Conservation (phyloP, 2,113 vertebrate species). For the Sylvilagus bachmani region DNA sequence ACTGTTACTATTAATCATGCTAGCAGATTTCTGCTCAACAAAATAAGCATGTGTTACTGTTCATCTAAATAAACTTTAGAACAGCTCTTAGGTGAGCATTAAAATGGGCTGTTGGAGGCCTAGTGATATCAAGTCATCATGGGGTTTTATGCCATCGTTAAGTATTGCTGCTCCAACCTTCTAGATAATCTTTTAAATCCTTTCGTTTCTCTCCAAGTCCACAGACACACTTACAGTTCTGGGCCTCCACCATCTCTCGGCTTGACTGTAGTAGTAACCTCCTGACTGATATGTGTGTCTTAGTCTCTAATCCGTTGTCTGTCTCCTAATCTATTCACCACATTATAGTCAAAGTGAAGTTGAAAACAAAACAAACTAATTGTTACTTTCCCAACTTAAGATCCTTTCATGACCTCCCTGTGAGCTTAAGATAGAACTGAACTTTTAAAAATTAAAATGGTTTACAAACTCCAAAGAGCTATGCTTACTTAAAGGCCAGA, state of each 20-base stretch:
- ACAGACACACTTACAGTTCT: not conserved
- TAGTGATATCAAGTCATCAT: not conserved
- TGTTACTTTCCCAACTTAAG: slow-evolving; percentile 22
- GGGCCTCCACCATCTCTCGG: not conserved
- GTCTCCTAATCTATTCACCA: slow-evolving; percentile 23
- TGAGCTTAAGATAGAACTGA: slow-evolving; percentile 39
- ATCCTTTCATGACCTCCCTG: slow-evolving; percentile 18
- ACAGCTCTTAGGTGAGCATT: slow-evolving; percentile 14
- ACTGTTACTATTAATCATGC: slow-evolving; percentile 34
- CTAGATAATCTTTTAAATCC: not conserved
- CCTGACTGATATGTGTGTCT: not conserved
- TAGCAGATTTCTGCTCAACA: slow-evolving; percentile 22
- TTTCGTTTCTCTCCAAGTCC: not conserved
- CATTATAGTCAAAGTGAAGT: slow-evolving; percentile 35
- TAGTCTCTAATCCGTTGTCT: not conserved
- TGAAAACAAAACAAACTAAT: not conserved
- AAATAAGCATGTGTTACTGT: slow-evolving; percentile 17
- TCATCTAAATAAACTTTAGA: slow-evolving; percentile 59
- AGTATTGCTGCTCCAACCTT: not conserved
- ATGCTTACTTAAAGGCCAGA: not conserved
- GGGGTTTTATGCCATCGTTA: not conserved
- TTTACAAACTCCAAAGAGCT: slow-evolving; percentile 22
- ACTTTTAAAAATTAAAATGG: slow-evolving; percentile 19
- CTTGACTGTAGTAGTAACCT: not conserved
- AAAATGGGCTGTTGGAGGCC: slow-evolving; percentile 1